Evolutionary conservation across 2,888 invertebrate genomes (phyloP).

Genomic region (Fragum whitleyi): DNA sequence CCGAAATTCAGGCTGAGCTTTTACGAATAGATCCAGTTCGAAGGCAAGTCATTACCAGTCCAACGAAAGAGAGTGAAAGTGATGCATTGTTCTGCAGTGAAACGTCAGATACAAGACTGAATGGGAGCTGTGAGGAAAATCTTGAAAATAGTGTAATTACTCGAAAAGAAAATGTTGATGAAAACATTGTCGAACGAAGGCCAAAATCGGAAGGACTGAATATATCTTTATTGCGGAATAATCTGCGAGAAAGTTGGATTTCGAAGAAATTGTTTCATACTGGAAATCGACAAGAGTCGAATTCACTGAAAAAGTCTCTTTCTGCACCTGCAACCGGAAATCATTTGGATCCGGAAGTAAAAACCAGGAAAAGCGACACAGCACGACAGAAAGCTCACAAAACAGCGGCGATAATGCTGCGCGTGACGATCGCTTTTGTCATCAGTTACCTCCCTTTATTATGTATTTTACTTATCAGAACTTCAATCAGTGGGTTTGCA

Average conservation of each 20-base stretch:
- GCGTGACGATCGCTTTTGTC: slow-evolving; percentile 65
- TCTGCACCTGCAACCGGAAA: background rate
- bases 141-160: background rate
- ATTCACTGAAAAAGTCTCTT: background rate
- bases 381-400: slow-evolving; percentile 51
- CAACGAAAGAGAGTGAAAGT: slow-evolving; percentile 17
- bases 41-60: background rate
- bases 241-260: background rate
- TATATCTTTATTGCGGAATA: background rate
- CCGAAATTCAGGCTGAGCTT: slow-evolving; percentile 6
- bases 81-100: slow-evolving; percentile 41
- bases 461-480: slow-evolving; percentile 50
- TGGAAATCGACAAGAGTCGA: background rate
- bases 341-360: background rate
- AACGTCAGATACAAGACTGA: slow-evolving; percentile 33
- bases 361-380: background rate
- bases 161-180: background rate
- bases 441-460: slow-evolving; percentile 67
- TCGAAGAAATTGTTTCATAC: background rate
- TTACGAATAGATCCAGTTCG: slow-evolving; percentile 4
- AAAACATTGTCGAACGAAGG: background rate
- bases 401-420: slow-evolving; percentile 68
- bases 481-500: slow-evolving; percentile 47
- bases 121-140: background rate
- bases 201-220: background rate